These are phyloP conservation scores for Calycopis cecrops DNA, from an alignment of 1,140 invertebrate genomes.

Conservation along the genomic window DNA sequence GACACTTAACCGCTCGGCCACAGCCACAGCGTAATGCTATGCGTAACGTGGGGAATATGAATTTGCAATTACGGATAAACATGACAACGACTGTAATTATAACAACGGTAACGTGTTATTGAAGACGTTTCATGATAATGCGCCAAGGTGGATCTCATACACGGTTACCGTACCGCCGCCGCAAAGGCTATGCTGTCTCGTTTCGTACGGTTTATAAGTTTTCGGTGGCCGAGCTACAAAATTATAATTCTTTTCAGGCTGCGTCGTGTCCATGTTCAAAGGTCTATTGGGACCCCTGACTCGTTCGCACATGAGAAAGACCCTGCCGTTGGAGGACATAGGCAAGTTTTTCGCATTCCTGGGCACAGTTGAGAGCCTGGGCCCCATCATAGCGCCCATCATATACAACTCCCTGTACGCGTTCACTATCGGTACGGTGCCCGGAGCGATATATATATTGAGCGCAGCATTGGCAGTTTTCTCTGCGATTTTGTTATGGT, in stretches of 20 bases:
- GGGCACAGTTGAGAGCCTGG: slow-evolving; percentile 77
- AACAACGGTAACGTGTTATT: too few relatives aligned
- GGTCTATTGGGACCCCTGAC: slow-evolving; percentile 77
- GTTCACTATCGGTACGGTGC: slow-evolving; percentile 66
- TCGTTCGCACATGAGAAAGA: slow-evolving; percentile 80
- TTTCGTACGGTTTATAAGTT: too few relatives aligned
- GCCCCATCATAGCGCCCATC: slow-evolving; percentile 76
- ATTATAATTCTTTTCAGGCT: slow-evolving; percentile 44
- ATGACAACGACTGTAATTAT: too few relatives aligned
- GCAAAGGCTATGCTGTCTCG: too few relatives aligned
- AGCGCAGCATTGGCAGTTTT: slow-evolving; percentile 57
- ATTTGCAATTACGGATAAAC: too few relatives aligned
- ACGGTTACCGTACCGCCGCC: too few relatives aligned
- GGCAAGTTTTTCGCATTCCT: slow-evolving; percentile 80
- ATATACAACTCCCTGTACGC: slow-evolving; percentile 79
- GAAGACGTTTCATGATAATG: too few relatives aligned
- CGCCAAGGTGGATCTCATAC: too few relatives aligned
- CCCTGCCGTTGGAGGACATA: slow-evolving; percentile 77
- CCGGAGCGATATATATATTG: slow-evolving; percentile 76
- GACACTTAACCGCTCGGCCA: too few relatives aligned
- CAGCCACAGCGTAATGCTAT: too few relatives aligned
- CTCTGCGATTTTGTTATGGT: slow-evolving; percentile 68
- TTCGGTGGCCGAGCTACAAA: neutral
- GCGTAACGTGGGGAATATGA: too few relatives aligned
- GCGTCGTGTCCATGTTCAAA: slow-evolving; percentile 72